Percentiles rank a stretch among this genome's conserved stretches.
These are phyloP conservation scores for Chauna torquata DNA, from an alignment of 2,113 vertebrate species.

Conservation along the genomic window DNA sequence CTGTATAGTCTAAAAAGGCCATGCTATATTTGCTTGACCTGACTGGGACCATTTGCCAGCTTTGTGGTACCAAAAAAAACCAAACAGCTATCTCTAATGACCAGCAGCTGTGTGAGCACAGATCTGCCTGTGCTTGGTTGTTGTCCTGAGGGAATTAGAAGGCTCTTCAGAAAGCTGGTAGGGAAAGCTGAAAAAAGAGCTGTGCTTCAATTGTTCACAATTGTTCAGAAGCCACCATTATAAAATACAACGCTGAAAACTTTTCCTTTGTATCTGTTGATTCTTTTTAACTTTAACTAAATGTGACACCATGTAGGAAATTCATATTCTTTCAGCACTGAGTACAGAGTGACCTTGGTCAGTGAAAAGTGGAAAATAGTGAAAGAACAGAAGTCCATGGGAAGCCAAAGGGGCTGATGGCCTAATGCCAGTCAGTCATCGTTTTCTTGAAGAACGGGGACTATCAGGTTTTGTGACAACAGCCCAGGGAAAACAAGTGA, in stretches of 20 bases:
- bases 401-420: not conserved
- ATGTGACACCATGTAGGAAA: not conserved
- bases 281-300: not conserved
- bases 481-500: not conserved
- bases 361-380: not conserved
- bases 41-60: not conserved
- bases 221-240: not conserved
- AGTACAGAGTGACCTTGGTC: not conserved
- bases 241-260: not conserved
- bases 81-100: not conserved
- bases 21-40: not conserved
- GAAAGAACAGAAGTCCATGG: not conserved
- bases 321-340: not conserved
- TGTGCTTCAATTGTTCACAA: not conserved
- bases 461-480: not conserved
- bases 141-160: not conserved
- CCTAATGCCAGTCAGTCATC: not conserved
- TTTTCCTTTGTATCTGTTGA: not conserved
- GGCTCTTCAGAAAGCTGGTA: not conserved
- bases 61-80: not conserved
- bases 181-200: not conserved
- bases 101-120: not conserved
- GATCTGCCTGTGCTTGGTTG: not conserved
- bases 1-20: not conserved
- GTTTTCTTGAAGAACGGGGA: not conserved